Evolutionary conservation across 2,797 vertebrate species (phyloP).

Genomic region (Stomatorhinus walkeri): DNA sequence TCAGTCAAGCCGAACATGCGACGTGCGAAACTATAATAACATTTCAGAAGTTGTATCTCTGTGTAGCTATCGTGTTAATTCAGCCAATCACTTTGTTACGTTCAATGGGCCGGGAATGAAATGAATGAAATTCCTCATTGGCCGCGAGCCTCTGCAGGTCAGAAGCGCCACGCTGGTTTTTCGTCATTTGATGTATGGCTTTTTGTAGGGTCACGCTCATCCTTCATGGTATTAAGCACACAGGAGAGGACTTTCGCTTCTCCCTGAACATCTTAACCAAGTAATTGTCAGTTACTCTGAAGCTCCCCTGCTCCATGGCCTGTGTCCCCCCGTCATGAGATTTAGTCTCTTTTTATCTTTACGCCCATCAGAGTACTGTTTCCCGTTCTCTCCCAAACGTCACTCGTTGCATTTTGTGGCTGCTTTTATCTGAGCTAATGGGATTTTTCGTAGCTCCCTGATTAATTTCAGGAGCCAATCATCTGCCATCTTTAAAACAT

Average conservation of each 20-base stretch:
- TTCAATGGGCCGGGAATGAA: background rate
- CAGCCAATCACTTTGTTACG: background rate
- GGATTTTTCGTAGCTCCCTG: background rate
- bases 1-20: background rate
- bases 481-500: conserved; percentile 12
- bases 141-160: background rate
- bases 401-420: background rate
- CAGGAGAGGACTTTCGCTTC: background rate
- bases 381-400: background rate
- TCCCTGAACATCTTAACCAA: background rate
- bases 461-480: conserved; percentile 11
- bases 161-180: background rate
- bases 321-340: background rate
- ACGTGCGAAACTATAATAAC: background rate
- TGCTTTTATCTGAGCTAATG: background rate
- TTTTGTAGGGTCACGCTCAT: background rate
- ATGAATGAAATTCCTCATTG: background rate
- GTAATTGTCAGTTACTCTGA: background rate
- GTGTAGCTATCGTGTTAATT: background rate
- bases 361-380: background rate
- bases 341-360: background rate
- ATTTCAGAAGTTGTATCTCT: background rate
- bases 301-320: background rate
- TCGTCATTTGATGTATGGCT: conserved; percentile 2
- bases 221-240: background rate